Evolutionary conservation across 2,888 invertebrate genomes (phyloP), one percentile per base, ranked within the genome.

Genomic region (Deilephila porcellus): DNA sequence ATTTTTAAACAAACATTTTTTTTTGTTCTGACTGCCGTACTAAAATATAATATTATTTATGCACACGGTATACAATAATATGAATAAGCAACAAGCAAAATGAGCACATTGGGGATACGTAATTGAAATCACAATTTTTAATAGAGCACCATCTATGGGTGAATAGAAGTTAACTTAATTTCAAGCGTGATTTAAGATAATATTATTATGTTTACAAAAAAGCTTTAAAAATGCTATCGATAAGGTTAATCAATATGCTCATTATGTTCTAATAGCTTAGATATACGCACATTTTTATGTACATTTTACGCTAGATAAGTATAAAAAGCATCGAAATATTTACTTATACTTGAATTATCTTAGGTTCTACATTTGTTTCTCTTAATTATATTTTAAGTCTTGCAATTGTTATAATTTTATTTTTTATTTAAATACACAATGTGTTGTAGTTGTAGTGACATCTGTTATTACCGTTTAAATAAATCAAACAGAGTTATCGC

Each of bases 81-180:
- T 45, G 1, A 37, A 45, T 45, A 45, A 14, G 45, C 45, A 45
- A 0, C 45, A 45, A 11, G 11, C 14, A 11, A 45, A 45, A 45
- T 14, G 11, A 14, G 45, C 11, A 45, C 11, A 45, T 11, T 45
- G 11, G 2, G 37, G 45, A 63, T 34, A 29, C 29, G n/a, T 7
- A 34, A 34, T 14, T 29, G 11, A 63, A 63, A 34, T 63, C 0
- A 20, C 20, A 52, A 19, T 52, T 32, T 5, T 64, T 70, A 37
- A 37, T 60, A 11, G 29, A 62, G 14, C n/a, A n/a, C 67, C 67
- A 67, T 67, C 67, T 67, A 25, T 45, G 45, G 25, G 52, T 20
- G 52, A 67, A 52, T 67, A 67, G 67, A 52, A n/a, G 6, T n/a
- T 56, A 45, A 45, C 45, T 11, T 45, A 45, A 45, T 45, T 45